Percentiles rank a stretch among this genome's conserved stretches.
Evolutionary conservation across 2,888 invertebrate species (phyloP).

Genomic region (Dolichopus griseipennis): DNA sequence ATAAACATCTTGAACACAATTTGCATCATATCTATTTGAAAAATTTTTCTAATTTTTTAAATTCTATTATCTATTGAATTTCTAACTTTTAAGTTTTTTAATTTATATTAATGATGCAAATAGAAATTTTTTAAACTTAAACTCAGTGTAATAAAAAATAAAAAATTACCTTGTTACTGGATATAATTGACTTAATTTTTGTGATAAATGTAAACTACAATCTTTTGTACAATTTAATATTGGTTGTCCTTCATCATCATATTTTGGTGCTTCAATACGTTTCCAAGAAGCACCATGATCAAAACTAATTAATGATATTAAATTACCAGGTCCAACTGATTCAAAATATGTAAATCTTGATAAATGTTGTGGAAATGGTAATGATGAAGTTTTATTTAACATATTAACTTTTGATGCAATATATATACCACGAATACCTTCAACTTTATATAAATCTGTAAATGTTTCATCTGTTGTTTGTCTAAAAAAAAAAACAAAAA

Average conservation of each 20-base stretch:
- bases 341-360: constrained; percentile 17
- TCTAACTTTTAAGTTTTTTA: too few species aligned
- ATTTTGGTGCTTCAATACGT: constrained; percentile 59
- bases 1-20: not conserved
- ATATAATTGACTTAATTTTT: constrained; percentile 74
- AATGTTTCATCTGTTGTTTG: constrained; percentile 72
- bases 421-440: constrained; percentile 79
- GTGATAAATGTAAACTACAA: constrained; percentile 80
- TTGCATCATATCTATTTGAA: not conserved
- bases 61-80: too few species aligned
- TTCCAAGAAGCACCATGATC: constrained; percentile 83
- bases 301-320: constrained; percentile 71
- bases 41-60: not conserved
- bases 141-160: too few species aligned
- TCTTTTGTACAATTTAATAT: constrained; percentile 57
- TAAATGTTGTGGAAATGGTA: constrained; percentile 31
- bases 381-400: constrained; percentile 26
- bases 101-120: not conserved
- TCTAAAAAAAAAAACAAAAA: constrained; percentile 43
- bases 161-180: constrained; percentile 52
- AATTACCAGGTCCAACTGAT: constrained; percentile 61
- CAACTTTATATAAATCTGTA: constrained; percentile 79
- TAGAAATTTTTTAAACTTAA: not conserved
- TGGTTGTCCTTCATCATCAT: constrained; percentile 58
- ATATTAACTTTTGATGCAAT: constrained; percentile 70